Evolutionary conservation across 2,888 invertebrate species (phyloP).

Genomic region (Bhutanitis thaidina): DNA sequence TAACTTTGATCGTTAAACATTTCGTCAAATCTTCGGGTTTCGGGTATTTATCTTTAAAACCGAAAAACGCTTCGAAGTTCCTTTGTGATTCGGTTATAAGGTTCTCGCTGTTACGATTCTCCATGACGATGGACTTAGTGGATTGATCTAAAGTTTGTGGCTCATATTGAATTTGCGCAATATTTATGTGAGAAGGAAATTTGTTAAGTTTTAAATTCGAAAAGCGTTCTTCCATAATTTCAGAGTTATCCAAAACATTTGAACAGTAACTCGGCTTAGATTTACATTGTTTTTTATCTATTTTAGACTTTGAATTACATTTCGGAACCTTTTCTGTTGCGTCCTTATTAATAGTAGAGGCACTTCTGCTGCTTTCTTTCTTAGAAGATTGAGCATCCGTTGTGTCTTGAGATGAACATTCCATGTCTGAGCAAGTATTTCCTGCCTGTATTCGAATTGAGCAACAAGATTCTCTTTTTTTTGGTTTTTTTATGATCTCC

Average conservation of each 20-base stretch:
- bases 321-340: background rate
- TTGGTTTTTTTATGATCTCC: background rate
- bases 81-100: slow-evolving; percentile 8
- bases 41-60: background rate
- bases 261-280: slow-evolving; percentile 11
- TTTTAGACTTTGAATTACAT: background rate
- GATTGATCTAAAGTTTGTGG: background rate
- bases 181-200: slow-evolving; percentile 5
- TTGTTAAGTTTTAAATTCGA: slow-evolving; percentile 8
- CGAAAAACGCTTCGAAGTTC: slow-evolving; percentile 14
- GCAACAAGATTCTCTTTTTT: background rate
- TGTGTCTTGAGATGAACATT: slow-evolving; percentile 2
- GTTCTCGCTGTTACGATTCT: background rate
- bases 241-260: background rate
- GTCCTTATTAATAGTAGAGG: background rate
- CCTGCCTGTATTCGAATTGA: background rate
- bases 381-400: background rate
- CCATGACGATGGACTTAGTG: background rate
- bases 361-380: background rate
- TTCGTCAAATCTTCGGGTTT: slow-evolving; percentile 3
- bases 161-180: background rate
- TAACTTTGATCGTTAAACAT: slow-evolving; percentile 14
- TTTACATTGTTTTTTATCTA: slow-evolving; percentile 1
- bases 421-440: slow-evolving; percentile 1
- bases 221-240: background rate